Base-by-base conservation (phyloP, 2,888 invertebrate genomes). In the Atherix ibis region DNA sequence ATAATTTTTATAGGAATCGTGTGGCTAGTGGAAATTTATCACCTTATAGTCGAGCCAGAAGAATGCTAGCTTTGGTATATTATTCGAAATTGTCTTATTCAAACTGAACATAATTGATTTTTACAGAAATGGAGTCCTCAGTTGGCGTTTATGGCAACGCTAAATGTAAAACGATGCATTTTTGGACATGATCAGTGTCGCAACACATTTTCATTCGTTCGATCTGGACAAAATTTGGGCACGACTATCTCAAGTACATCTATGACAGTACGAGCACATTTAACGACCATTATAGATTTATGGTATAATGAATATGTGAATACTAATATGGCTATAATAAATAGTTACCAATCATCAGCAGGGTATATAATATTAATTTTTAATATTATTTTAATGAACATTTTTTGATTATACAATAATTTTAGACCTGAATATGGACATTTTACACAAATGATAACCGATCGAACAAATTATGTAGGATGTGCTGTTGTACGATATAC, bases 201-300 rank as follows among this genome's bases (percentile, higher is more conserved):
- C 3, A 35, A 35, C 19, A 38, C 38, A 18, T n/a, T 13, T 14
- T 10, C 15, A 18, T 38, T 35, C 14, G 14, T 12, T 30, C 29
- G 26, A 18, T 24, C 38, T 18, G 38, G 38, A 2, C 38, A 38
- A 29, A 38, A 38, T 38, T 15, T 38, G 13, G 35, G 32, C n/a
- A n/a, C 28, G 12, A 25, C 32, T 13, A 25, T 14, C 6, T 19
- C 25, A 8, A 22, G 30, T 26, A 24, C 29, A 25, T 28, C 27
- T 18, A 18, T 19, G 15, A 6, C 28, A 26, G 18, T 25, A 12
- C 17, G 26, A 4, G 28, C 26, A 18, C n/a, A 27, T n/a, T 25
- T 30, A 2, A 19, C 18, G 2, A 17, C 35, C 13, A 24, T 31
- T 4, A 35, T 35, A 9, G 35, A 32, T 3, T 22, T 18, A 12